Conservation (phyloP, 2,113 vertebrate genomes). For the Excalfactoria chinensis region DNA sequence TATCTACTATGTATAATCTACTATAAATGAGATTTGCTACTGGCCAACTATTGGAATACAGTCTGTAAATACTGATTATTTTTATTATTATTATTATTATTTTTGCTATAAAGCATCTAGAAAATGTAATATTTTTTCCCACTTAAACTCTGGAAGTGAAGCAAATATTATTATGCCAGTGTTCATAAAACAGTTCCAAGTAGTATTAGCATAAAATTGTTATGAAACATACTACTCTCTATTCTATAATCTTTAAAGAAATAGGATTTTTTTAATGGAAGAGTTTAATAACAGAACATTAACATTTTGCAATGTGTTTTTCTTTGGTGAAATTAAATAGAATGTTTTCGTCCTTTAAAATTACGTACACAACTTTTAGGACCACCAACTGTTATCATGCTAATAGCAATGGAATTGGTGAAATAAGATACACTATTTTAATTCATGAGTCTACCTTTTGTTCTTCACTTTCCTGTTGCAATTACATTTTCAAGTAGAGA, state of each 20-base stretch:
- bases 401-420: background rate
- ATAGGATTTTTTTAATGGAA: background rate
- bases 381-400: background rate
- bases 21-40: slow-evolving; percentile 52
- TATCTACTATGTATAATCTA: slow-evolving; percentile 40
- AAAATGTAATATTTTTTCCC: slow-evolving; percentile 13
- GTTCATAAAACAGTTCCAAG: background rate
- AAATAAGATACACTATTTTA: background rate
- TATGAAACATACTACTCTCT: slow-evolving; percentile 22
- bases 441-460: background rate
- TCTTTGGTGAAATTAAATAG: background rate
- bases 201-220: background rate
- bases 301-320: background rate
- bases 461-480: background rate
- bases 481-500: background rate
- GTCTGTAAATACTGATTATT: slow-evolving; percentile 46
- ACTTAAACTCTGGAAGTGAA: slow-evolving; percentile 43
- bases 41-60: slow-evolving; percentile 54
- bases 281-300: background rate
- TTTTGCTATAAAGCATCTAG: slow-evolving; percentile 13
- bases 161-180: background rate
- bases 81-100: too few species aligned
- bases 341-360: slow-evolving; percentile 25
- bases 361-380: background rate
- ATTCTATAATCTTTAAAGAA: slow-evolving; percentile 51